phyloP scores from a whole-genome alignment of 64 coral and sea anemone genomes.

The Stichodactyla mertensii region DNA sequence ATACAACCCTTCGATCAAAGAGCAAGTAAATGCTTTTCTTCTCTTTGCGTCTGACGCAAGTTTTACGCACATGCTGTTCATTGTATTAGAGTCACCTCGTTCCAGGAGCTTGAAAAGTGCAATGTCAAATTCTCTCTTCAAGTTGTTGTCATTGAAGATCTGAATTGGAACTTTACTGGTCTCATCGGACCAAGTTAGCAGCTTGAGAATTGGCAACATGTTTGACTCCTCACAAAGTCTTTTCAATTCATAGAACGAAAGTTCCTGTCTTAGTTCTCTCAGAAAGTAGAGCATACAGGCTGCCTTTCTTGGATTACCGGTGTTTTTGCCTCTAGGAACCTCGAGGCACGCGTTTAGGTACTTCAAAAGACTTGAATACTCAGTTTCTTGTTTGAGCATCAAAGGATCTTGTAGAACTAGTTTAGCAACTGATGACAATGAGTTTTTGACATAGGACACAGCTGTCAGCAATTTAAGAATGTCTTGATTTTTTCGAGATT shows the following conservation, averaged over 20 bases:
- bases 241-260: not conserved
- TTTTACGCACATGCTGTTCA: not conserved
- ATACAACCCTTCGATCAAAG: constrained; percentile 54
- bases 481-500: not conserved
- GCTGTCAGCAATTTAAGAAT: not conserved
- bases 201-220: not conserved
- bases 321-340: not conserved
- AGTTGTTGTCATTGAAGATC: not conserved
- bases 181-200: not conserved
- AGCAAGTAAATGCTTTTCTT: constrained; percentile 35
- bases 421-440: not conserved
- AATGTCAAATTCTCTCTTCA: not conserved
- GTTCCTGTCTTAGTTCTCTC: constrained; percentile 2
- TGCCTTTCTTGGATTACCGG: not conserved
- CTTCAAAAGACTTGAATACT: not conserved
- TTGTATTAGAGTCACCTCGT: not conserved
- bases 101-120: not conserved
- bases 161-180: not conserved
- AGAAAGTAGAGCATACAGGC: constrained; percentile 18
- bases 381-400: not conserved
- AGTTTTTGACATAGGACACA: not conserved
- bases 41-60: not conserved
- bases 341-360: not conserved
- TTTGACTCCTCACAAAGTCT: not conserved
- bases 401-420: not conserved